These are phyloP conservation scores for Philereme vetulata DNA, from an alignment of 2,888 invertebrate genomes.

Conservation along the genomic window DNA sequence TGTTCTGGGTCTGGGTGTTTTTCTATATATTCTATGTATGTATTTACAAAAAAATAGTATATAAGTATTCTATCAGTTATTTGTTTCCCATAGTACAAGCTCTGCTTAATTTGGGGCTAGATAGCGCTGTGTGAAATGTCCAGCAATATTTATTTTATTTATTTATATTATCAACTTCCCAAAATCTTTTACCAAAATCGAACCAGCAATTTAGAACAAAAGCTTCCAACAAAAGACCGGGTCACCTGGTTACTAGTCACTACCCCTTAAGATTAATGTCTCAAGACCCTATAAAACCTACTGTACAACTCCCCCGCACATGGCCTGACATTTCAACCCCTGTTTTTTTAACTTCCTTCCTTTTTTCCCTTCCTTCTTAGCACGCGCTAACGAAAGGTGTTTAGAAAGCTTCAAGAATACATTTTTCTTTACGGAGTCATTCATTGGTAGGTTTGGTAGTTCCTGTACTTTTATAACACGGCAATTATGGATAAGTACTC, in stretches of 20 bases:
- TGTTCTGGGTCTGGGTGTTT: too few species aligned
- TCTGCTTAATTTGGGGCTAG: too few species aligned
- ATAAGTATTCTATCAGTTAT: too few species aligned
- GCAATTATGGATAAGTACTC: too few species aligned
- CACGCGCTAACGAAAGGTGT: slow-evolving; percentile 77
- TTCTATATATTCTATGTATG: too few species aligned
- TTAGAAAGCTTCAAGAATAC: slow-evolving; percentile 73
- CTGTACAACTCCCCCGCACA: slow-evolving; percentile 71
- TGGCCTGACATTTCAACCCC: slow-evolving; percentile 73
- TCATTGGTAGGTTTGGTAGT: slow-evolving; percentile 12
- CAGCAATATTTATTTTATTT: too few species aligned
- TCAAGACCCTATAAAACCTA: slow-evolving; percentile 45
- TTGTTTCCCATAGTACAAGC: too few species aligned
- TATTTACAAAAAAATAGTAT: too few species aligned
- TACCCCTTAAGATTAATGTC: slow-evolving; percentile 76
- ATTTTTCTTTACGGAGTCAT: slow-evolving; percentile 35
- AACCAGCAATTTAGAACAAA: slow-evolving; percentile 22
- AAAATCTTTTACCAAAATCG: slow-evolving; percentile 13
- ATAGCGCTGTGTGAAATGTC: too few species aligned
- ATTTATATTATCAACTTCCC: too few species aligned
- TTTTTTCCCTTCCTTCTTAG: slow-evolving; percentile 65
- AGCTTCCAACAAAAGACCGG: slow-evolving; percentile 41
- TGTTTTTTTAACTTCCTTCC: slow-evolving; percentile 66
- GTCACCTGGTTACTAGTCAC: slow-evolving; percentile 67
- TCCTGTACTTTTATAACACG: slow-evolving; percentile 1